Evolutionary conservation across 2,113 vertebrate species (phyloP).

Genomic region (Aplodontia rufa): DNA sequence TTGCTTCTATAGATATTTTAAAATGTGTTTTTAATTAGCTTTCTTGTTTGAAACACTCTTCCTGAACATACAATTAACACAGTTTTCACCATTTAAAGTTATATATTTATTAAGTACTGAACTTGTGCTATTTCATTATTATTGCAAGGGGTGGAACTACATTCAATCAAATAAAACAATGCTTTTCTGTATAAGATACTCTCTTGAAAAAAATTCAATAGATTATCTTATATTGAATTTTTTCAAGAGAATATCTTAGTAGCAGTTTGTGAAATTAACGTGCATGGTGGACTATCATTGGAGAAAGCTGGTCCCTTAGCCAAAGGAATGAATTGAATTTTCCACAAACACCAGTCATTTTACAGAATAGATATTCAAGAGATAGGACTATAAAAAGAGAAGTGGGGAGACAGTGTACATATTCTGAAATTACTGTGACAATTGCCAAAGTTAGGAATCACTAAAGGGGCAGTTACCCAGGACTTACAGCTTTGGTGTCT

Average conservation of each 20-base stretch:
- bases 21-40: neutral
- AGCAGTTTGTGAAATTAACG: neutral
- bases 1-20: neutral
- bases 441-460: neutral
- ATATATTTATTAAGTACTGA: neutral
- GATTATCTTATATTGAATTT: neutral
- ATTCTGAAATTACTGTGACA: neutral
- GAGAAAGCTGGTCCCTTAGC: neutral
- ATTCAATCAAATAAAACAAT: neutral
- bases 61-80: neutral
- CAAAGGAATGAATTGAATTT: neutral
- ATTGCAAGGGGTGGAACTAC: neutral
- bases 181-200: neutral
- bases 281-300: neutral
- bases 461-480: neutral
- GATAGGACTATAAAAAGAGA: slow-evolving; percentile 19
- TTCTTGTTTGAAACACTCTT: neutral
- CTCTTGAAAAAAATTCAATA: neutral
- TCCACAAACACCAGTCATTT: neutral
- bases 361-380: neutral
- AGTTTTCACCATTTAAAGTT: slow-evolving; percentile 20
- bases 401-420: neutral
- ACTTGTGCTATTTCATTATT: neutral
- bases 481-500: neutral
- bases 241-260: too few species aligned